phyloP scores from a whole-genome alignment of 2,888 invertebrate genomes.

The Euplexia lucipara region DNA sequence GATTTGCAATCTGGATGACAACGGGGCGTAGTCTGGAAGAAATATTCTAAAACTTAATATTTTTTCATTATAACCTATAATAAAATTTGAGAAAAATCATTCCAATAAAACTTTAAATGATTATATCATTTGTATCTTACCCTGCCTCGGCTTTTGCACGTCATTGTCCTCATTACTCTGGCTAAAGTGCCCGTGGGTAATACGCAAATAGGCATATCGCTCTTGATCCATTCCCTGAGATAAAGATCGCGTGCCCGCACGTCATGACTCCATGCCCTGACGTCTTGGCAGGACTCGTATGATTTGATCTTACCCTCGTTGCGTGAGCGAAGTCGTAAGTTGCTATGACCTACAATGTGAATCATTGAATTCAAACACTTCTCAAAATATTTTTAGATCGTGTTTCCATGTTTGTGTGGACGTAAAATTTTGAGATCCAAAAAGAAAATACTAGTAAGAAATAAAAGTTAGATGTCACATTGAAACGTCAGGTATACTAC shows the following conservation, averaged over 20 bases:
- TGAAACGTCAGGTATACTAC: constrained; percentile 1
- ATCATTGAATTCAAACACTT: constrained; percentile 78
- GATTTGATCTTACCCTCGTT: constrained; percentile 90
- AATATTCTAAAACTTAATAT: no score
- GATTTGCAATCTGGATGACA: constrained; percentile 86
- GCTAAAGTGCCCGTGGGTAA: constrained; percentile 76
- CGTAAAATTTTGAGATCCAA: constrained; percentile 73
- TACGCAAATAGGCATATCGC: constrained; percentile 81
- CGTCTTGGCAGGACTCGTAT: constrained; percentile 88
- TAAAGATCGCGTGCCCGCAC: constrained; percentile 71
- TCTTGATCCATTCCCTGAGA: constrained; percentile 86
- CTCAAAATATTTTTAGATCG: constrained; percentile 45
- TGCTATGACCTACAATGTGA: constrained; percentile 61
- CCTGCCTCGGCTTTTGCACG: constrained; percentile 73
- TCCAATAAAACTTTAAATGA: background rate
- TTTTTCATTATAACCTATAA: no score
- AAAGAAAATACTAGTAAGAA: constrained; percentile 26
- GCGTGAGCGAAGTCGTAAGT: constrained; percentile 77
- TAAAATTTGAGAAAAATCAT: no score
- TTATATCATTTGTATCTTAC: constrained; percentile 66
- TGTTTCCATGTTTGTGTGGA: constrained; percentile 72
- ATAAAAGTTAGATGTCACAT: constrained; percentile 23
- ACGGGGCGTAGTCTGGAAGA: constrained; percentile 74
- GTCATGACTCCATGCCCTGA: constrained; percentile 91
- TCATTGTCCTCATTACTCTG: constrained; percentile 76